Evolutionary conservation across 2,113 vertebrate genomes (phyloP).

Genomic region (Halcyon senegalensis): DNA sequence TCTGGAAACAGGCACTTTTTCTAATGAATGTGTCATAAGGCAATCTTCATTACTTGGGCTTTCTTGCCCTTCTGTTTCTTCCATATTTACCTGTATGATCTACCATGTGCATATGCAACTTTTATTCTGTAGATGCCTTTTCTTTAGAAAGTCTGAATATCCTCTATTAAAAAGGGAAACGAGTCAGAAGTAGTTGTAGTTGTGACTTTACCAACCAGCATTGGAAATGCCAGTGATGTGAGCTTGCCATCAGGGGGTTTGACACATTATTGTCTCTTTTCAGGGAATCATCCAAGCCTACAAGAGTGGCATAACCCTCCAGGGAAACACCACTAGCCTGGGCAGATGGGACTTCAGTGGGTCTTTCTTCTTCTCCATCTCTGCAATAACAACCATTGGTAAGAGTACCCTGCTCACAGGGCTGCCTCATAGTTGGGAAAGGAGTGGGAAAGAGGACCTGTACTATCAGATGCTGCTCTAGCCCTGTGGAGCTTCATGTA

Average conservation of each 20-base stretch:
- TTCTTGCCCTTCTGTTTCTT: not conserved
- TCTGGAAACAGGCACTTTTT: not conserved
- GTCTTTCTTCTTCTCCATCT: slow-evolving; percentile 91
- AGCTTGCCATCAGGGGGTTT: not conserved
- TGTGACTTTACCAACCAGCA: not conserved
- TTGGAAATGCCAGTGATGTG: not conserved
- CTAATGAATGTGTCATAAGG: not conserved
- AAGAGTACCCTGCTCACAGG: not conserved
- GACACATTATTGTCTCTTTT: not conserved
- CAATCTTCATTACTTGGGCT: not conserved
- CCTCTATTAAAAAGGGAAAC: not conserved
- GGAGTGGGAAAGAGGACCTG: not conserved
- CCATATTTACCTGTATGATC: not conserved
- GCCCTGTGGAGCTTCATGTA: not conserved
- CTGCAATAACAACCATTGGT: slow-evolving; percentile 92
- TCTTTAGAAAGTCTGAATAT: not conserved
- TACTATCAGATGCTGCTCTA: not conserved
- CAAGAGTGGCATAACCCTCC: slow-evolving; percentile 79
- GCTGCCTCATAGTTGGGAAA: not conserved
- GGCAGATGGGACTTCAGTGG: slow-evolving; percentile 89
- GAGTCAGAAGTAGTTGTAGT: not conserved
- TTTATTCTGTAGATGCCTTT: not conserved
- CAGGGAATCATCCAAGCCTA: slow-evolving; percentile 79
- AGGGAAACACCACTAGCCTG: slow-evolving; percentile 79
- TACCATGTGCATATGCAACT: not conserved